phyloP scores from a whole-genome alignment of 2,888 invertebrate genomes.

The Ornithoptera priamus region DNA sequence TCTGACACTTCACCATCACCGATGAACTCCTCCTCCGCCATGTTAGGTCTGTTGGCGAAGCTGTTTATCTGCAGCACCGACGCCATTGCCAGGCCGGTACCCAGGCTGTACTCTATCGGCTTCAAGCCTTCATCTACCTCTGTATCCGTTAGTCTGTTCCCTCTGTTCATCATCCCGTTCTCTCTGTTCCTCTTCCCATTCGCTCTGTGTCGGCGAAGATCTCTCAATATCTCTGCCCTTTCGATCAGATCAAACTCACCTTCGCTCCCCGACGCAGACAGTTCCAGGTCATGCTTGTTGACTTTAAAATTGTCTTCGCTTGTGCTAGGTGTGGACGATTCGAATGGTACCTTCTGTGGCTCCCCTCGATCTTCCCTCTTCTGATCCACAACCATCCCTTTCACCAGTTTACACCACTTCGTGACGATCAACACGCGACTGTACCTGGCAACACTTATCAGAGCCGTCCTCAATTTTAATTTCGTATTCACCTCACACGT shows the following conservation, averaged over 20 bases:
- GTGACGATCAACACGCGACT: constrained; percentile 42
- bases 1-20: constrained; percentile 70
- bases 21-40: constrained; percentile 68
- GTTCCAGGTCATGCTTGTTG: constrained; percentile 60
- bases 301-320: constrained; percentile 42
- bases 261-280: constrained; percentile 63
- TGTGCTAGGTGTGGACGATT: too few species aligned
- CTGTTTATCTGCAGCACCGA: constrained; percentile 63
- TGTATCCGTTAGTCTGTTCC: constrained; percentile 43
- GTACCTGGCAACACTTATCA: constrained; percentile 44
- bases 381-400: constrained; percentile 9
- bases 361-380: background rate
- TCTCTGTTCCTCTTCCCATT: constrained; percentile 44
- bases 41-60: constrained; percentile 45
- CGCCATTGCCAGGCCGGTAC: constrained; percentile 74
- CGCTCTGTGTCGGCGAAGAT: constrained; percentile 58
- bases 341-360: background rate
- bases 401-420: constrained; percentile 39
- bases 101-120: constrained; percentile 73
- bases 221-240: constrained; percentile 51
- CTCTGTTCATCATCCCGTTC: constrained; percentile 42
- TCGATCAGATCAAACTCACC: constrained; percentile 49
- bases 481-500: constrained; percentile 50
- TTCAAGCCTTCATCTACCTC: constrained; percentile 62
- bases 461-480: constrained; percentile 46